Evolutionary conservation across 2,797 vertebrate genomes (phyloP).

Genomic region (Centroberyx gerrardi): DNA sequence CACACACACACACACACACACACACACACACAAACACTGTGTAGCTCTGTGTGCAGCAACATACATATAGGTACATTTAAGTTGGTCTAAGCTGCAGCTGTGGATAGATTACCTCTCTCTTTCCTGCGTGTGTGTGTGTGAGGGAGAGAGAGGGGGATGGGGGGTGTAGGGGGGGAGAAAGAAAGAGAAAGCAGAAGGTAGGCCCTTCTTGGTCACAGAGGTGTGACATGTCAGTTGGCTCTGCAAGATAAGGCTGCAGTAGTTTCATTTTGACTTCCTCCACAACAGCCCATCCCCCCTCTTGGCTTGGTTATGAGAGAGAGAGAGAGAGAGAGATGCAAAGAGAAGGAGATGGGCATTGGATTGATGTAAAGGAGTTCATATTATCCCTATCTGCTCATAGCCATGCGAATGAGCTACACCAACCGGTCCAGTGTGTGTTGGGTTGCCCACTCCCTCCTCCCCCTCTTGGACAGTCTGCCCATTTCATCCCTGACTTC

Average conservation of each 20-base stretch:
- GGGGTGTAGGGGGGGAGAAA: neutral
- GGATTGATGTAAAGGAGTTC: neutral
- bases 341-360: slow-evolving; percentile 16
- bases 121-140: slow-evolving; percentile 15
- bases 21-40: slow-evolving; percentile 5
- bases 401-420: slow-evolving; percentile 22
- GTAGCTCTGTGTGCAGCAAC: slow-evolving; percentile 22
- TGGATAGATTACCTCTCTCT: slow-evolving; percentile 56
- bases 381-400: slow-evolving; percentile 16
- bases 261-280: slow-evolving; percentile 76
- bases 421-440: slow-evolving; percentile 12
- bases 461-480: slow-evolving; percentile 8
- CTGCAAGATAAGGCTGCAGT: slow-evolving; percentile 77
- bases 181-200: neutral
- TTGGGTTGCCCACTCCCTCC: slow-evolving; percentile 10
- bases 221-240: slow-evolving; percentile 82
- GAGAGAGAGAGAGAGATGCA: slow-evolving; percentile 3
- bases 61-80: slow-evolving; percentile 27
- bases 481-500: slow-evolving; percentile 49
- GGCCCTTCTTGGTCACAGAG: slow-evolving; percentile 63
- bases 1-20: neutral
- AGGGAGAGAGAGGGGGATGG: neutral
- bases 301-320: slow-evolving; percentile 16
- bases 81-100: slow-evolving; percentile 55
- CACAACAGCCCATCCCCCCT: slow-evolving; percentile 7